A percentile compares a stretch with the other conserved stretches of the same genome.
phyloP scores from a whole-genome alignment of 2,888 invertebrate genomes.

The Chalcis sispes region DNA sequence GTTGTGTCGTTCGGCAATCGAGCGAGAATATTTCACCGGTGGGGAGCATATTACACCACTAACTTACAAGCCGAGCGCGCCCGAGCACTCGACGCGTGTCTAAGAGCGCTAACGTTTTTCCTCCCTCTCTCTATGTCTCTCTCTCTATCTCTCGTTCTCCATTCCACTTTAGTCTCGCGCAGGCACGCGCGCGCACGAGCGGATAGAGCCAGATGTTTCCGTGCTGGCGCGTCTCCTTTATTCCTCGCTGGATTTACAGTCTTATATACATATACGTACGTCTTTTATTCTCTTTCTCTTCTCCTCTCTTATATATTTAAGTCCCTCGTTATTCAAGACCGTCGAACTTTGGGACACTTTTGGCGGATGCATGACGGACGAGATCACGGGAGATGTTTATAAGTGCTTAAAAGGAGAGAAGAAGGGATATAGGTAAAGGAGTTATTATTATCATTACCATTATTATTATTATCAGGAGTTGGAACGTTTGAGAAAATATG shows the following conservation, averaged over 20 bases:
- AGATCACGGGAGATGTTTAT: conserved; percentile 31
- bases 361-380: conserved; percentile 55
- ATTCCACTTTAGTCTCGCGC: too few relatives aligned
- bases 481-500: too few relatives aligned
- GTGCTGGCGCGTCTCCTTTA: conserved; percentile 47
- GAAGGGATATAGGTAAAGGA: too few relatives aligned
- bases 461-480: too few relatives aligned
- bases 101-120: too few relatives aligned
- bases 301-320: too few relatives aligned
- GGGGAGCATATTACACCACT: conserved; percentile 66
- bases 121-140: not conserved
- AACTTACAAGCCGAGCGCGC: conserved; percentile 61
- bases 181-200: too few relatives aligned
- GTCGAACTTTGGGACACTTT: conserved; percentile 51
- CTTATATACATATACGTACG: conserved; percentile 1
- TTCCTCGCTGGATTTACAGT: not conserved
- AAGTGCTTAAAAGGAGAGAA: conserved; percentile 5
- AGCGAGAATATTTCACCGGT: conserved; percentile 65
- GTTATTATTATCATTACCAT: too few relatives aligned
- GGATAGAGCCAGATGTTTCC: conserved; percentile 65
- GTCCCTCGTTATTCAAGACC: too few relatives aligned
- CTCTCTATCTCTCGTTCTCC: not conserved
- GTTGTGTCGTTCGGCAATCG: conserved; percentile 54
- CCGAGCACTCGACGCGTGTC: too few relatives aligned
- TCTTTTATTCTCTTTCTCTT: not conserved